Percentiles rank a stretch among this genome's conserved stretches.
Evolutionary conservation across 2,888 invertebrate species (phyloP).

Genomic region (Aethes cnicana): DNA sequence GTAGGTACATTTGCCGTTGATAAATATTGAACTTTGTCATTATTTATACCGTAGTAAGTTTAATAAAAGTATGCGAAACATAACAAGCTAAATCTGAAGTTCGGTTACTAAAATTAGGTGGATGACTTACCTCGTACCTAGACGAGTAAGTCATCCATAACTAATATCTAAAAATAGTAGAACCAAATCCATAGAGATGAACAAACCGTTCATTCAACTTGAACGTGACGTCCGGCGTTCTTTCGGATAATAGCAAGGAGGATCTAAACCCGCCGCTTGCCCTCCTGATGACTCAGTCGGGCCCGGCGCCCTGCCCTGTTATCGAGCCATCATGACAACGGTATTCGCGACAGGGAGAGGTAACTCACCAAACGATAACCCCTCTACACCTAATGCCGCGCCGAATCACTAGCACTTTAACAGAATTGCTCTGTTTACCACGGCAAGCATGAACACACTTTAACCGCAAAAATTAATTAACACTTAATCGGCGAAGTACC

Average conservation of each 20-base stretch:
- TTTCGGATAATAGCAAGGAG: conserved; percentile 45
- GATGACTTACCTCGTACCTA: too few species aligned
- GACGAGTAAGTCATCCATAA: too few species aligned
- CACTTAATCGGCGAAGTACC: conserved; percentile 27
- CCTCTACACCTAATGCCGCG: conserved; percentile 44
- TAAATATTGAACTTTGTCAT: background rate
- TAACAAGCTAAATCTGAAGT: too few species aligned
- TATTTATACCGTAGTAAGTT: too few species aligned
- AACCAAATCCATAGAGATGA: conserved; percentile 53
- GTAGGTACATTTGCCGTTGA: background rate
- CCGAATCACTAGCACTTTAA: conserved; percentile 42
- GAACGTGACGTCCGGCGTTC: conserved; percentile 72
- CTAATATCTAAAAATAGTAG: conserved; percentile 33
- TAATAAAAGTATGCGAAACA: too few species aligned
- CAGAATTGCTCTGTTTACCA: conserved; percentile 46
- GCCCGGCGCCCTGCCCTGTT: conserved; percentile 47
- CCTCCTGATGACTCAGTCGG: conserved; percentile 53
- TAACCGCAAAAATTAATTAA: conserved; percentile 28
- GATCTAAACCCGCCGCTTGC: conserved; percentile 49
- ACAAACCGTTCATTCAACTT: conserved; percentile 67
- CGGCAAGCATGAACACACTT: conserved; percentile 42
- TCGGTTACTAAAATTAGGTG: too few species aligned
- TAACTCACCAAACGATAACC: conserved; percentile 46
- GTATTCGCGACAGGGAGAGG: conserved; percentile 51
- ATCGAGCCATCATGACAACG: conserved; percentile 58